Evolutionary conservation across 2,797 vertebrate species (phyloP), one percentile per base, ranked within the genome.

Genomic region (Falco biarmicus): DNA sequence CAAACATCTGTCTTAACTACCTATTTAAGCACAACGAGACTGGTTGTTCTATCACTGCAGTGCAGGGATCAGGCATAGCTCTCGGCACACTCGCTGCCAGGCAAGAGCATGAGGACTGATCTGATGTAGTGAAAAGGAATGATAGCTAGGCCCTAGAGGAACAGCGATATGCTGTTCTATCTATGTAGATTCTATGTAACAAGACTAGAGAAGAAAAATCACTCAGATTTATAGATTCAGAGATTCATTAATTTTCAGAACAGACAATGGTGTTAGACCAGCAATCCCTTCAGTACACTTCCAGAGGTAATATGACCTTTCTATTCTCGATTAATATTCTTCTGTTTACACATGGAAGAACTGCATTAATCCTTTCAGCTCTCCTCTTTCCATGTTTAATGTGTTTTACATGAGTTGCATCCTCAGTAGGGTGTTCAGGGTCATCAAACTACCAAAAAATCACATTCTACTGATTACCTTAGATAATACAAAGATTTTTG

Each of bases 281-380:
- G 43, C 39, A 84, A 76, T 89, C 66, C 48, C 51, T 91, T 84
- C 78, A 76, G 74, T 73, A 50, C 34, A 39, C 37, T 87, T 84
- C 50, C 25, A 76, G 63, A 93, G 51, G 54, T 74, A 82, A 89
- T 66, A 61, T 56, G 78, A 91, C 91, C 89, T 96, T 96, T 93
- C 71, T 39, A 31, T 89, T 89, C 78, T 66, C 28, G 7, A 93
- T 89, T 89, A 89, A 92, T 92, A 92, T 84, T 73, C 60, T 86
- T 87, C 74, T 96, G 51, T 96, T 95, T 95, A 93, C 82, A 87
- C 2, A 3, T 31, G 54, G 63, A 92, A 73, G 71, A 89, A 48
- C 32, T 64, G 32, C 56, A 85, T 87, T 94, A 89, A 91, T 83
- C 60, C 68, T 91, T 82, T 79, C 77, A 93, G 29, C 47, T 76